phyloP scores from a whole-genome alignment of 2,888 invertebrate genomes.

The Lithophane socia region DNA sequence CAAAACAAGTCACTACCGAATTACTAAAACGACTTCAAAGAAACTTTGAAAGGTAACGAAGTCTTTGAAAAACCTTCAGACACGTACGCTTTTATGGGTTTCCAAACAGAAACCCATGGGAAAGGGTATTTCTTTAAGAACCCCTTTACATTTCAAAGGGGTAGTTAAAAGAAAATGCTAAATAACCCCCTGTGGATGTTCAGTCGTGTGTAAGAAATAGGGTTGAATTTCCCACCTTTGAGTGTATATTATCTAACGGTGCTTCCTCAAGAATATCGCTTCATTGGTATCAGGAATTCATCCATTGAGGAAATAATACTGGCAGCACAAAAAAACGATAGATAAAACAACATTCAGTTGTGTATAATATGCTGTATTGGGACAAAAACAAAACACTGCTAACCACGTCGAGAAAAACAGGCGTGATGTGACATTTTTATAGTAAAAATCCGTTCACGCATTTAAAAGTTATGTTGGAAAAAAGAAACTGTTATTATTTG shows the following conservation, averaged over 20 bases:
- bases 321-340: too few species aligned
- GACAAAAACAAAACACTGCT: too few species aligned
- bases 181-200: slow-evolving; percentile 43
- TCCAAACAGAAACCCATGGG: slow-evolving; percentile 37
- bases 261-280: too few species aligned
- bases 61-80: slow-evolving; percentile 56
- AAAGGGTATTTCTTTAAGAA: slow-evolving; percentile 59
- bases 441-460: too few species aligned
- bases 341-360: too few species aligned
- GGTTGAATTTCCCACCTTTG: slow-evolving; percentile 29
- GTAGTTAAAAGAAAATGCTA: slow-evolving; percentile 50
- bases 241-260: background rate
- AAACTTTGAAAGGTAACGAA: slow-evolving; percentile 37
- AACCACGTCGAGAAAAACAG: too few species aligned
- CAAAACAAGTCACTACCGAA: slow-evolving; percentile 19
- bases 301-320: too few species aligned
- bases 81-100: slow-evolving; percentile 48
- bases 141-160: slow-evolving; percentile 57
- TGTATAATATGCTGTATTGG: too few species aligned
- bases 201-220: slow-evolving; percentile 47
- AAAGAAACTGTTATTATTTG: too few species aligned
- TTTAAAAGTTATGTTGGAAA: too few species aligned
- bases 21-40: slow-evolving; percentile 42
- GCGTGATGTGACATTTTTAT: too few species aligned
- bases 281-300: too few species aligned